These are phyloP conservation scores for Autographa gamma DNA, from an alignment of 2,888 invertebrate genomes.

Conservation along the genomic window DNA sequence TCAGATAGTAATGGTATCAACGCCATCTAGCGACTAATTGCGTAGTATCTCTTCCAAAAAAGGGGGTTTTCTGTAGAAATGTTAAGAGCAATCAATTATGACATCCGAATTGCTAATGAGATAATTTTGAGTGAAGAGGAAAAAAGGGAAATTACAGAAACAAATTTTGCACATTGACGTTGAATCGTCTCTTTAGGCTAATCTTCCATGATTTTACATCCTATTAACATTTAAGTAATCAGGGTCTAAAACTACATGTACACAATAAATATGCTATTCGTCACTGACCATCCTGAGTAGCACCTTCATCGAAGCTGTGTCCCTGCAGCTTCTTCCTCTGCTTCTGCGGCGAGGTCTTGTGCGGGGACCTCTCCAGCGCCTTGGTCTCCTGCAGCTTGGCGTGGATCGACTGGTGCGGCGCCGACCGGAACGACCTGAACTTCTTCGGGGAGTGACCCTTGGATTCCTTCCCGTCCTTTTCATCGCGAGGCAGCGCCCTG, in stretches of 20 bases:
- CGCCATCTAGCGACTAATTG: too few species aligned
- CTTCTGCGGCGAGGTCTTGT: conserved; percentile 90
- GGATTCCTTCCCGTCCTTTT: conserved; percentile 95
- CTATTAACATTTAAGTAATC: not conserved
- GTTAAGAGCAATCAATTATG: too few species aligned
- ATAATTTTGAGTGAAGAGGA: too few species aligned
- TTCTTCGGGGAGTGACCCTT: conserved; percentile 92
- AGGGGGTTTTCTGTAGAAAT: too few species aligned
- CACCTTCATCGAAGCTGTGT: conserved; percentile 85
- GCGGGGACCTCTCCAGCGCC: conserved; percentile 89
- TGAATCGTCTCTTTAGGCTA: too few species aligned
- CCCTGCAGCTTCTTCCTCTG: conserved; percentile 87
- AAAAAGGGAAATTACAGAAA: too few species aligned
- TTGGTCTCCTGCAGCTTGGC: conserved; percentile 90
- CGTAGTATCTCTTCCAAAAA: too few species aligned
- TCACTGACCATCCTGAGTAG: conserved; percentile 84
- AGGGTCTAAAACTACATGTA: not conserved
- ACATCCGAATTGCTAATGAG: too few species aligned
- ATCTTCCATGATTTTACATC: too few species aligned
- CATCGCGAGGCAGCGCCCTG: conserved; percentile 95
- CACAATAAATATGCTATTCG: not conserved
- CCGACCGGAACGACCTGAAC: conserved; percentile 89
- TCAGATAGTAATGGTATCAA: too few species aligned
- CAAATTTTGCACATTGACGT: too few species aligned
- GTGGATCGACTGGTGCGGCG: conserved; percentile 89